Evolutionary conservation across 1,140 invertebrate genomes (phyloP), one percentile per base, ranked within the genome.

Genomic region (Cydia amplana): DNA sequence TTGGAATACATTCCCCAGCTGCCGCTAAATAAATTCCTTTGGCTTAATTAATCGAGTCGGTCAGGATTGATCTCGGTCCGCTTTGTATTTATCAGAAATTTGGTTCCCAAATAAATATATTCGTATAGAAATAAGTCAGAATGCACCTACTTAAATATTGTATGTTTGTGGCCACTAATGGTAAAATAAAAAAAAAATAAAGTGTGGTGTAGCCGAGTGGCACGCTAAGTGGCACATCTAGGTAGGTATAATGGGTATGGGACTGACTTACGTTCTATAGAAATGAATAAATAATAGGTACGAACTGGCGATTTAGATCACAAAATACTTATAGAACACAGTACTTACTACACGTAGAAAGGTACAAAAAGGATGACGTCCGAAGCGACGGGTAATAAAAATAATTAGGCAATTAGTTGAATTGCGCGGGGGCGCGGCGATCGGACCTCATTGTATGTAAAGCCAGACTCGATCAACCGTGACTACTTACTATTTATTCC

Each of bases 341-440:
- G n/a, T 51, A 51, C 49, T n/a, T 18, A 1, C 1, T 3, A 1
- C 49, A n/a, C 6, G 79, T 86, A 88, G 89, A 90, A 87, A 82
- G 85, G 78, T 82, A 81, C 79, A 81, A 74, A 82, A 81, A 85
- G 80, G 80, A 75, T 80, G 79, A 74, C 77, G 75, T 72, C 81
- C 79, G 85, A 89, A 90, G 85, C 86, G 88, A 89, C 82, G 85
- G 88, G 87, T 83, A 88, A 90, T 91, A 91, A 91, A 91, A 91
- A 90, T 91, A 90, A 90, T 90, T 85, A 90, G 85, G 81, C 88
- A 87, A 89, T 91, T 90, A 88, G 80, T 75, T 77, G 80, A 85
- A 85, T 85, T 83, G 83, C 25, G 83, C 79, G 87, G 80, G 78
- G 87, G 87, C 88, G 88, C 80, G 85, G 78, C 79, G 55, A 82